Evolutionary conservation across 2,797 vertebrate genomes (phyloP), one percentile per base, ranked within the genome.

Genomic region (Remorina albescens): DNA sequence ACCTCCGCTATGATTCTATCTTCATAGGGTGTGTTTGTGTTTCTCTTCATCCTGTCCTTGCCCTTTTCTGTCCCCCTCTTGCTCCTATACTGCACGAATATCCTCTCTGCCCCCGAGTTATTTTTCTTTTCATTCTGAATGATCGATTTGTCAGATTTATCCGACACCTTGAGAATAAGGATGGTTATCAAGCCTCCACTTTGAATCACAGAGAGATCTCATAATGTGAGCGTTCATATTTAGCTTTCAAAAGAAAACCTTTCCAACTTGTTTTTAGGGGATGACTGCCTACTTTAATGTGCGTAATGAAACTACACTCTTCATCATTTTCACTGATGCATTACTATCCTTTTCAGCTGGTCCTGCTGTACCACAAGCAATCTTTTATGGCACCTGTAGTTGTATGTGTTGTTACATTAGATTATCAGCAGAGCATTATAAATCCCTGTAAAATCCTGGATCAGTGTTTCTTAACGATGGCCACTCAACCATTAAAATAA

Each of bases 1-100:
- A 85, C 86, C 82, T 86, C 82, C 36, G 65, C 83, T 78, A 64
- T 75, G 80, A 86, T 88, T 88, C 77, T 82, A 77, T 89, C 83
- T 85, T 76, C 25, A 74, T 36, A 37, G 70, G 69, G 42, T 56
- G 68, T 74, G 79, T 89, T 80, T 82, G 71, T 66, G 34, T 65
- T 80, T 55, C 80, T 82, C 75, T 56, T 78, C 78, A 34, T 70
- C 67, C 51, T 21, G 74, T 66, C 76, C 78, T 75, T 79, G 62
- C 75, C 77, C 77, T 76, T 57, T 18, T 58, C 67, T 36, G 56
- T 39, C 21, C 39, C 39, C 61, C 71, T 71, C 74, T 49, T 37
- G 12, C 67, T 74, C 79, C 39, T 58, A 55, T 44, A 42, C 72
- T 59, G 76, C 80, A 46, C 57, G 71, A 64, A 71, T 65, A 73